These are phyloP conservation scores for Caradrina kadenii DNA, from an alignment of 2,888 invertebrate species.

Conservation along the genomic window DNA sequence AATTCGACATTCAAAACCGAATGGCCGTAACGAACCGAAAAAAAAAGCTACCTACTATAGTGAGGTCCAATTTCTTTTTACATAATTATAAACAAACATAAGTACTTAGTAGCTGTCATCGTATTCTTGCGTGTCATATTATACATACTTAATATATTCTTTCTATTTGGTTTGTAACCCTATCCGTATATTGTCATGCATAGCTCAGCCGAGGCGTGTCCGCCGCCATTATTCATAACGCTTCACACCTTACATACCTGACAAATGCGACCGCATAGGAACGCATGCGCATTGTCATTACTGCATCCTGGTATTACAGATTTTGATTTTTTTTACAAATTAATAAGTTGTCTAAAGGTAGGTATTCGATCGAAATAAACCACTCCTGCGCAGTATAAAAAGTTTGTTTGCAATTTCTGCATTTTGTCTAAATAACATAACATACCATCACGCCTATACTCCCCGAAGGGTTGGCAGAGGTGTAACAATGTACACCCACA, in stretches of 20 bases:
- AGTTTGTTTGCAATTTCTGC: background rate
- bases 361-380: too few relatives aligned
- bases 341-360: too few relatives aligned
- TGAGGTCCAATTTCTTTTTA: slow-evolving; percentile 25
- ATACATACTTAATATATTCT: slow-evolving; percentile 41
- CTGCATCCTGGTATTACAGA: slow-evolving; percentile 59
- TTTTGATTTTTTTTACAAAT: slow-evolving; percentile 36
- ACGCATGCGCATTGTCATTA: slow-evolving; percentile 52
- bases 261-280: slow-evolving; percentile 61
- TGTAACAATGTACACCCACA: too few relatives aligned
- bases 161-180: slow-evolving; percentile 64
- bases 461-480: too few relatives aligned
- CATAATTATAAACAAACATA: slow-evolving; percentile 39
- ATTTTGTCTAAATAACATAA: too few relatives aligned
- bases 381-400: background rate
- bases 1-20: slow-evolving; percentile 29
- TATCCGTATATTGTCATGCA: slow-evolving; percentile 65
- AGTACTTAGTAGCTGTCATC: slow-evolving; percentile 37
- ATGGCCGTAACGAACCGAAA: background rate
- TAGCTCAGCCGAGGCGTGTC: slow-evolving; percentile 64
- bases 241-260: slow-evolving; percentile 66
- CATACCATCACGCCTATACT: too few relatives aligned
- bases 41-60: background rate
- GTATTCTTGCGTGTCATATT: slow-evolving; percentile 52
- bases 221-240: slow-evolving; percentile 65